Conservation (phyloP, 2,797 vertebrate species). For the Buphagus erythrorhynchus region DNA sequence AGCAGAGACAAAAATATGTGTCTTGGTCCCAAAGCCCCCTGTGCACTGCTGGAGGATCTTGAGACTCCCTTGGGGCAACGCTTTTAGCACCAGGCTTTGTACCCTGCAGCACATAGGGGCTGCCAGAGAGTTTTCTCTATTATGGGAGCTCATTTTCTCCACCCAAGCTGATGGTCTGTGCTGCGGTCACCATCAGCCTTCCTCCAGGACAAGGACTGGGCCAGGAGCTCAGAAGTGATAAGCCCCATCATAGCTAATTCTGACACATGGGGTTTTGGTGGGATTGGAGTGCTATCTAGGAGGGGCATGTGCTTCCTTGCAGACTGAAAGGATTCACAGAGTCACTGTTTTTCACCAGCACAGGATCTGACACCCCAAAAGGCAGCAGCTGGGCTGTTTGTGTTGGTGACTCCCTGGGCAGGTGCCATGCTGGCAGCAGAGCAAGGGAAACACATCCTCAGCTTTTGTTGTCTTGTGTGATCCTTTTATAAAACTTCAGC, state of each 20-base stretch:
- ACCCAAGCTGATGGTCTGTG: not conserved
- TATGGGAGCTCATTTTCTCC: conserved; percentile 33
- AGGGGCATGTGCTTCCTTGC: not conserved
- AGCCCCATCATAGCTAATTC: not conserved
- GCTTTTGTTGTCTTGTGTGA: not conserved
- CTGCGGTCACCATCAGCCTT: not conserved
- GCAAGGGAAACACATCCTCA: rapidly evolving
- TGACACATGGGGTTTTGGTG: not conserved
- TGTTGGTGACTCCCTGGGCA: not conserved
- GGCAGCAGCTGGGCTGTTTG: not conserved
- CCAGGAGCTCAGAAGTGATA: not conserved
- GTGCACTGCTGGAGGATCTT: not conserved
- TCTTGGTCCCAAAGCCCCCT: not conserved
- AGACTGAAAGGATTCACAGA: not conserved
- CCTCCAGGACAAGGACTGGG: not conserved
- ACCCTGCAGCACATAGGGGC: rapidly evolving
- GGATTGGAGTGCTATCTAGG: not conserved
- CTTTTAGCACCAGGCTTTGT: not conserved
- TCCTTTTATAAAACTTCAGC: not conserved
- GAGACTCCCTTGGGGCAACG: rapidly evolving
- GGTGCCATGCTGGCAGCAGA: not conserved
- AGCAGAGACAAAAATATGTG: not conserved
- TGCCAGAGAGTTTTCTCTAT: not conserved
- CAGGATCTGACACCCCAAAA: not conserved
- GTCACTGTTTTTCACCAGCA: not conserved